Evolutionary conservation across 1,140 invertebrate species (phyloP).

Genomic region (Formica exsecta): DNA sequence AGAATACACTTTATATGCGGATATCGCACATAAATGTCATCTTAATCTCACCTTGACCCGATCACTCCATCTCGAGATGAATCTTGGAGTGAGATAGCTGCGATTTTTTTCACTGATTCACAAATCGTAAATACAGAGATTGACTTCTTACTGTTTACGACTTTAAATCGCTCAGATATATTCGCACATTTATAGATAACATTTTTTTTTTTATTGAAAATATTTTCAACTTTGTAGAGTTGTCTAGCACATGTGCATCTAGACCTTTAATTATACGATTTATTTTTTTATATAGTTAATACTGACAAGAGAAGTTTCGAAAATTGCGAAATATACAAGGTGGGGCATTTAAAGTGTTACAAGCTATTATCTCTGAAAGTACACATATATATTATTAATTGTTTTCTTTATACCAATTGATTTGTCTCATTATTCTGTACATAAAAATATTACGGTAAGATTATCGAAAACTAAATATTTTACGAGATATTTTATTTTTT

Average conservation of each 20-base stretch:
- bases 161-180: conserved; percentile 2
- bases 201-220: neutral
- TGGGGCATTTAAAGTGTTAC: too few relatives aligned
- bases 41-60: conserved; percentile 47
- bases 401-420: too few relatives aligned
- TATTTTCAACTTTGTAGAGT: too few relatives aligned
- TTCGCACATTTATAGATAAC: conserved; percentile 5
- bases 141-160: conserved; percentile 5
- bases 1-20: conserved; percentile 6
- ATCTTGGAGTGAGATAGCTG: neutral
- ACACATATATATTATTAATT: too few relatives aligned
- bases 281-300: too few relatives aligned
- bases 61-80: conserved; percentile 15
- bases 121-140: neutral
- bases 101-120: neutral
- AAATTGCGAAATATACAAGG: neutral
- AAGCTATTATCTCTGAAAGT: too few relatives aligned
- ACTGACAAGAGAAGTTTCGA: neutral
- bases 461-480: too few relatives aligned
- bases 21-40: neutral
- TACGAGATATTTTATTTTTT: too few relatives aligned
- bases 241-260: too few relatives aligned
- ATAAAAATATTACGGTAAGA: too few relatives aligned
- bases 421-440: too few relatives aligned
- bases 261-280: too few relatives aligned